Evolutionary conservation across 2,888 invertebrate genomes (phyloP).

Genomic region (Tenthredo amoena): DNA sequence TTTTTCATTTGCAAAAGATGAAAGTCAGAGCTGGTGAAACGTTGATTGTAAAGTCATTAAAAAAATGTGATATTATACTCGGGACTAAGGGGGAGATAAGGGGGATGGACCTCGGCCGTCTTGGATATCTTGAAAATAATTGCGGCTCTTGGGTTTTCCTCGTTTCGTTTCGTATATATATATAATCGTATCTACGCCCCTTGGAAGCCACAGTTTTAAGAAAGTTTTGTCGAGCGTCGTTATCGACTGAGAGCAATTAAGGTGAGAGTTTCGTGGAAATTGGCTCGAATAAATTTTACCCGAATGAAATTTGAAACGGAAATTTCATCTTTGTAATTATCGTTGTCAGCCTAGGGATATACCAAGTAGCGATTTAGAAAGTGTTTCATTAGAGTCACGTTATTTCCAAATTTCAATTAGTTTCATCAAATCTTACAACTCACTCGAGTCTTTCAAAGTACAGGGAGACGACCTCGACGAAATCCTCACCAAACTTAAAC

Average conservation of each 20-base stretch:
- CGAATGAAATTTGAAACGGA: constrained; percentile 30
- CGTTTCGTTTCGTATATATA: neutral
- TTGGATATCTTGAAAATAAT: constrained; percentile 20
- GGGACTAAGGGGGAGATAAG: neutral
- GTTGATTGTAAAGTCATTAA: constrained; percentile 23
- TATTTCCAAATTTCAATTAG: constrained; percentile 40
- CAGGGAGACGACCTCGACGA: neutral
- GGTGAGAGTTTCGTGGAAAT: constrained; percentile 32
- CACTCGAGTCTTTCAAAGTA: neutral
- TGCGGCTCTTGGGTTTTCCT: constrained; percentile 2
- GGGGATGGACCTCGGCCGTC: neutral
- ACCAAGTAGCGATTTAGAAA: neutral
- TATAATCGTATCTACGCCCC: constrained; percentile 13
- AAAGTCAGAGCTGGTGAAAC: neutral
- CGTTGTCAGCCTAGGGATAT: constrained; percentile 38
- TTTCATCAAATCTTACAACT: constrained; percentile 7
- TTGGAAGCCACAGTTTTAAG: constrained; percentile 18
- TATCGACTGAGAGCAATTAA: constrained; percentile 46
- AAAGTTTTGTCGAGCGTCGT: constrained; percentile 24
- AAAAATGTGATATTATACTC: neutral
- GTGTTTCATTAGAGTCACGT: constrained; percentile 34
- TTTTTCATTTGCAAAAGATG: neutral
- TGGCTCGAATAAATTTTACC: constrained; percentile 39
- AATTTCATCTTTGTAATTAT: constrained; percentile 46
- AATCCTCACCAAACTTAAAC: neutral